phyloP scores from a whole-genome alignment of 1,140 invertebrate species.

The Arion vulgaris region DNA sequence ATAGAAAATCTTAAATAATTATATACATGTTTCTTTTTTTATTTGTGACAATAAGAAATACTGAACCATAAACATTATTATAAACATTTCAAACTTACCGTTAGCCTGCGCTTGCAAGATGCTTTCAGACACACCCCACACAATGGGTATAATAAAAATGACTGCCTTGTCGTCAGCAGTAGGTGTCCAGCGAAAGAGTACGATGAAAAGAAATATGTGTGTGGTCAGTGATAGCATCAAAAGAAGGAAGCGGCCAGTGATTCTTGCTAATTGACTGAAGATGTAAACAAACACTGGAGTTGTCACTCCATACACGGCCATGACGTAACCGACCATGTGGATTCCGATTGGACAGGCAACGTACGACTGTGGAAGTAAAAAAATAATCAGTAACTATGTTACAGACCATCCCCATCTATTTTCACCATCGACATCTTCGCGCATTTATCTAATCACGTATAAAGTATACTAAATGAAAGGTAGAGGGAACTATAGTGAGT shows the following conservation, averaged over 20 bases:
- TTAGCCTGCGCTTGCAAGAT: constrained; percentile 98
- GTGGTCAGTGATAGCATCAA: constrained; percentile 76
- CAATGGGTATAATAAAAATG: constrained; percentile 90
- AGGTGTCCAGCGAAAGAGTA: constrained; percentile 81
- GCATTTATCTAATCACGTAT: too few relatives aligned
- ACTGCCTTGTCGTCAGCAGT: constrained; percentile 82
- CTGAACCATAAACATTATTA: too few relatives aligned
- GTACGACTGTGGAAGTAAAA: constrained; percentile 81
- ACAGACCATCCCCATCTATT: too few relatives aligned
- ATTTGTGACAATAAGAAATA: too few relatives aligned
- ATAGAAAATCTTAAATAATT: too few relatives aligned
- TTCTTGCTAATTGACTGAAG: constrained; percentile 92
- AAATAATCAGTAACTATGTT: too few relatives aligned
- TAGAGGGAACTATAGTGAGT: too few relatives aligned
- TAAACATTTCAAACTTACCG: constrained; percentile 76
- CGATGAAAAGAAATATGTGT: constrained; percentile 48
- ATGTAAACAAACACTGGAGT: constrained; percentile 91
- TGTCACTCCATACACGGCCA: constrained; percentile 94
- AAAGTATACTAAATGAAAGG: too few relatives aligned
- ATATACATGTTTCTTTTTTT: too few relatives aligned
- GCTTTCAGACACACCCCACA: constrained; percentile 95
- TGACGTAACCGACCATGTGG: constrained; percentile 91
- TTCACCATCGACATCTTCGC: too few relatives aligned
- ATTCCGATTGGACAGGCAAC: constrained; percentile 93
- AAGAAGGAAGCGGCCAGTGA: constrained; percentile 88